Evolutionary conservation across 2,113 vertebrate species (phyloP), one percentile per base, ranked within the genome.

Genomic region (Paradoxurus hermaphroditus): DNA sequence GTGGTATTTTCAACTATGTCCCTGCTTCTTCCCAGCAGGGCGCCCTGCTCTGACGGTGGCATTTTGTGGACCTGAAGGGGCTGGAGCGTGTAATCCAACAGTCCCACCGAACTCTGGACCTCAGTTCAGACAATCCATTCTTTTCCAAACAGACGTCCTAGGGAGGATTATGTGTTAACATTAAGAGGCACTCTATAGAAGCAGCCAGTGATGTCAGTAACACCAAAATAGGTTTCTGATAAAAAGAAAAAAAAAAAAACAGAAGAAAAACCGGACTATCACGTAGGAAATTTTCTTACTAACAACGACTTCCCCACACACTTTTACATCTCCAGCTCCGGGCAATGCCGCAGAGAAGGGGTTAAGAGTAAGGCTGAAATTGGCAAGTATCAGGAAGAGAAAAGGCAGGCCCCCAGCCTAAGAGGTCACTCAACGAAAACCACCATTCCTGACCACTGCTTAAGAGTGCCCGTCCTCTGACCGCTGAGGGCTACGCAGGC

Each of bases 191-290:
- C 75, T 94, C 94, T 92, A 39, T 72, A 90, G 79, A 77, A 73
- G 59, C 34, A 88, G 46, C 7, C 77, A 44, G 18, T 67, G 70
- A 78, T 85, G 21, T 65, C 25, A 39, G 34, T 46, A 62, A 89
- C 10, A 86, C n/a, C 46, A 91, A 96, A 92, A 96, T 13, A 93
- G 13, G 8, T 83, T 79, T 97, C 39, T 36, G 41, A 68, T 82
- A 68, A 94, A 46, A 68, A 84, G 51, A 4, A 90, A 67, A 83
- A 63, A 4, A 90, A 90, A 85, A 85, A 90, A 72, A 67, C 82
- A n/a, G 53, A 75, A 65, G 4, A 90, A 78, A 90, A 90, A 90
- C 46, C 1, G 59, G 53, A 78, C 83, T 44, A 46, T 39, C n/a
- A 82, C 14, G 36, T 67, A 86, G 67, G 62, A 16, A 41, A n/a